phyloP scores from a whole-genome alignment of 1,140 invertebrate genomes.

The Penaeus chinensis region DNA sequence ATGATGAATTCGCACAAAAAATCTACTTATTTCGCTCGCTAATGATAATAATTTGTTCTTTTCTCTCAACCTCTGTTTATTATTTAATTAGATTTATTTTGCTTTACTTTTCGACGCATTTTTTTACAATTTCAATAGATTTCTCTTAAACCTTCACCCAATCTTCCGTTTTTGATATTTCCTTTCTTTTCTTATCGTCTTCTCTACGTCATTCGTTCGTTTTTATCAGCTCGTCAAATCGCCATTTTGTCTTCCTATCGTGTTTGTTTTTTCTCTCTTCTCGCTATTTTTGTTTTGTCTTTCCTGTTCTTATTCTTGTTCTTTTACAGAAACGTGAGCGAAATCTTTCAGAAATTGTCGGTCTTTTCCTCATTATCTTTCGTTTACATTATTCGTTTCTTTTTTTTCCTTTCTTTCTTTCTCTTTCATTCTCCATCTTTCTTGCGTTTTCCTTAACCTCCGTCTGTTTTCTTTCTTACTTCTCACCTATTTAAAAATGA shows the following conservation, averaged over 20 bases:
- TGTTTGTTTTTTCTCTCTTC: not conserved
- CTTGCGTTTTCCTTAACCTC: not conserved
- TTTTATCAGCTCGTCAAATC: not conserved
- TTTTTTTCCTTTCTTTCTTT: not conserved
- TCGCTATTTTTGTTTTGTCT: not conserved
- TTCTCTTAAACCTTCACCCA: too few relatives aligned
- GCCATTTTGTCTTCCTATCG: not conserved
- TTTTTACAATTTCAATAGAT: not conserved
- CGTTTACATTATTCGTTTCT: not conserved
- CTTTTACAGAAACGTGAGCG: not conserved
- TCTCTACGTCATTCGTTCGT: not conserved
- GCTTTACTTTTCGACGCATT: not conserved
- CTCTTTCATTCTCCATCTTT: not conserved
- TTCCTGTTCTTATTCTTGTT: not conserved
- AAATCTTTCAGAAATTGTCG: not conserved
- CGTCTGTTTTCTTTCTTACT: too few relatives aligned
- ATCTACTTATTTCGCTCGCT: too few relatives aligned
- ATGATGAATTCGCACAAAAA: too few relatives aligned
- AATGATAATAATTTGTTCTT: too few relatives aligned
- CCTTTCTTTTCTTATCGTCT: not conserved
- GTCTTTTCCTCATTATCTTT: not conserved
- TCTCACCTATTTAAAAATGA: too few relatives aligned
- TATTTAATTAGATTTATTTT: not conserved
- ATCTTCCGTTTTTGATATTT: not conserved
- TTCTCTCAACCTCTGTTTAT: too few relatives aligned